Evolutionary conservation across 2,888 invertebrate species (phyloP).

Genomic region (Oasisia sp.): DNA sequence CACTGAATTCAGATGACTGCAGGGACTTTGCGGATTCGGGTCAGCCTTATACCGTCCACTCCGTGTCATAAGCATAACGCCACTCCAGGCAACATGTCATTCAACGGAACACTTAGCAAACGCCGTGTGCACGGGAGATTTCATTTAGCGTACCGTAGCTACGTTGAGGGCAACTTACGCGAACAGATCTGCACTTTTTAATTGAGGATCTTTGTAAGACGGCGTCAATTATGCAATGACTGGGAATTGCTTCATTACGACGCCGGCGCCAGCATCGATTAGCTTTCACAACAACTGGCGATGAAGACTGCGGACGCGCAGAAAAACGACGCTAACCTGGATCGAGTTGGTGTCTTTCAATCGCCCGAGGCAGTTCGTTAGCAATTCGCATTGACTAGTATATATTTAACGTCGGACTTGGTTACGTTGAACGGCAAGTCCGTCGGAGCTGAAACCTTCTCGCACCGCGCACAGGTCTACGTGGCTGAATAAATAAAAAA

Average conservation of each 20-base stretch:
- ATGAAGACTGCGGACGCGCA: background rate
- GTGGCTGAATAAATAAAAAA: no score
- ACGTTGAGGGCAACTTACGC: background rate
- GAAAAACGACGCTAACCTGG: background rate
- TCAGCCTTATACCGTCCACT: background rate
- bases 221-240: conserved; percentile 10
- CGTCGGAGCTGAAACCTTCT: background rate
- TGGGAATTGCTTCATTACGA: background rate
- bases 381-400: background rate
- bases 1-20: no score
- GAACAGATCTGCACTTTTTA: background rate
- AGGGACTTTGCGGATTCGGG: background rate
- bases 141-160: background rate
- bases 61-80: background rate
- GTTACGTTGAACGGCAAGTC: background rate
- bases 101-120: background rate
- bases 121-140: background rate
- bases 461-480: background rate
- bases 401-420: background rate
- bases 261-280: background rate
- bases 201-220: conserved; percentile 1
- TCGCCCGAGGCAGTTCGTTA: background rate
- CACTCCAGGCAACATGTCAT: background rate
- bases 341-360: background rate
- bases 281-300: background rate